phyloP scores from a whole-genome alignment of 2,888 invertebrate genomes.

The Glaucopsyche alexis region DNA sequence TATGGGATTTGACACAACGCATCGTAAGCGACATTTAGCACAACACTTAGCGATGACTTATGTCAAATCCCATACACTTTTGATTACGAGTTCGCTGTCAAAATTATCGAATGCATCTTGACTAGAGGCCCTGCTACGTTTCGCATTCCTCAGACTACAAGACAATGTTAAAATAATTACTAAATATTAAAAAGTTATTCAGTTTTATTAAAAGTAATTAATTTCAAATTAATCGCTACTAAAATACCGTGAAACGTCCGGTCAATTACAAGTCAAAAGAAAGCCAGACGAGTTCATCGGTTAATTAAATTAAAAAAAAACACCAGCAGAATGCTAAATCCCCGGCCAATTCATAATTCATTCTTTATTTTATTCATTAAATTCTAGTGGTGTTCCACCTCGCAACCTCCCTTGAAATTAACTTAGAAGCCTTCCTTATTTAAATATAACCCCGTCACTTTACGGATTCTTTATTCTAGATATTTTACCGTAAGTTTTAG shows the following conservation, averaged over 20 bases:
- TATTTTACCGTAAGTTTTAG: not conserved
- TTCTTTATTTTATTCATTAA: conserved; percentile 24
- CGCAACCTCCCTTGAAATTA: conserved; percentile 4
- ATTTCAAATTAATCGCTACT: not conserved
- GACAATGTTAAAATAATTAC: not conserved
- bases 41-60: too few relatives aligned
- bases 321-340: not conserved
- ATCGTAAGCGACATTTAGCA: too few relatives aligned
- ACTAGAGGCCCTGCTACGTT: too few relatives aligned
- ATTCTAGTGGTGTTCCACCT: conserved; percentile 11
- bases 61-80: too few relatives aligned
- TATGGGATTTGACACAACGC: too few relatives aligned
- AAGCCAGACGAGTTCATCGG: conserved; percentile 2
- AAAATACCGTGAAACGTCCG: not conserved
- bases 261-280: conserved; percentile 12
- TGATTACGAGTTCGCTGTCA: too few relatives aligned
- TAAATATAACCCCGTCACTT: conserved; percentile 15
- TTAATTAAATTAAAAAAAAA: conserved; percentile 10
- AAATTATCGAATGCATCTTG: too few relatives aligned
- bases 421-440: conserved; percentile 16
- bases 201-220: not conserved
- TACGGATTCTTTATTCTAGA: not conserved
- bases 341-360: conserved; percentile 15
- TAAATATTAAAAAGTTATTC: not conserved
- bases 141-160: too few relatives aligned